Percentiles rank a stretch among this genome's conserved stretches.
Conservation (phyloP, 2,888 invertebrate genomes). For the Xanthia icteritia region DNA sequence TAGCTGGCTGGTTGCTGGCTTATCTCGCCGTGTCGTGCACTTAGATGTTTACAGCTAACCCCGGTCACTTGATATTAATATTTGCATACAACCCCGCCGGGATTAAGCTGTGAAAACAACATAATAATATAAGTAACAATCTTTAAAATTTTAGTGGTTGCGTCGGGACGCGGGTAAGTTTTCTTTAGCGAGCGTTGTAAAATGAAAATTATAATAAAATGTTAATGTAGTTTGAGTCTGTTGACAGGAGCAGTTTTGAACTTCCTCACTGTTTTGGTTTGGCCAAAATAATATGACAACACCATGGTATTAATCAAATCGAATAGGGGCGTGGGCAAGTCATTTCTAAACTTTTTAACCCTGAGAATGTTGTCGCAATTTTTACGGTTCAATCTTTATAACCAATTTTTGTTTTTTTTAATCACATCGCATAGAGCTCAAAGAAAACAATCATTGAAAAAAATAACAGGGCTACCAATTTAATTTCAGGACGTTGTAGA, state of each 20-base stretch:
- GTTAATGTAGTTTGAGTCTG: constrained; percentile 24
- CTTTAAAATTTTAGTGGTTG: constrained; percentile 40
- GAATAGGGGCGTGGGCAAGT: too few relatives aligned
- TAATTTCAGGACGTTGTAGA: too few relatives aligned
- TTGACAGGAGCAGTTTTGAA: constrained; percentile 13
- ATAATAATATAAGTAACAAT: constrained; percentile 33
- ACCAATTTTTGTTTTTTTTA: too few relatives aligned
- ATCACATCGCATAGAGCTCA: too few relatives aligned
- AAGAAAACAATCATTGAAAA: too few relatives aligned
- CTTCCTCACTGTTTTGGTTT: constrained; percentile 2
- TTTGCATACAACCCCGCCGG: constrained; percentile 48
- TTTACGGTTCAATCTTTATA: too few relatives aligned
- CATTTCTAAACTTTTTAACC: too few relatives aligned
- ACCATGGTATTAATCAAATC: too few relatives aligned
- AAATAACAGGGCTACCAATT: too few relatives aligned
- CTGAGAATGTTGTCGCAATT: too few relatives aligned
- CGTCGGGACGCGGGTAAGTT: constrained; percentile 2
- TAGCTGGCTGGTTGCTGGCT: constrained; percentile 29
- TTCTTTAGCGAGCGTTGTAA: constrained; percentile 26
- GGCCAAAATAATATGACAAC: not conserved
- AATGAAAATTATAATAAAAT: constrained; percentile 41
- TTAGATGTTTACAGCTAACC: constrained; percentile 53
- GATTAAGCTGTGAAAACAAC: constrained; percentile 56
- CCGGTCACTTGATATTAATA: constrained; percentile 55
- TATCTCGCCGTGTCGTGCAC: constrained; percentile 47